A percentile compares a stretch with the other conserved stretches of the same genome.
Conservation (phyloP, 2,113 vertebrate genomes). For the Myotis davidii region DNA sequence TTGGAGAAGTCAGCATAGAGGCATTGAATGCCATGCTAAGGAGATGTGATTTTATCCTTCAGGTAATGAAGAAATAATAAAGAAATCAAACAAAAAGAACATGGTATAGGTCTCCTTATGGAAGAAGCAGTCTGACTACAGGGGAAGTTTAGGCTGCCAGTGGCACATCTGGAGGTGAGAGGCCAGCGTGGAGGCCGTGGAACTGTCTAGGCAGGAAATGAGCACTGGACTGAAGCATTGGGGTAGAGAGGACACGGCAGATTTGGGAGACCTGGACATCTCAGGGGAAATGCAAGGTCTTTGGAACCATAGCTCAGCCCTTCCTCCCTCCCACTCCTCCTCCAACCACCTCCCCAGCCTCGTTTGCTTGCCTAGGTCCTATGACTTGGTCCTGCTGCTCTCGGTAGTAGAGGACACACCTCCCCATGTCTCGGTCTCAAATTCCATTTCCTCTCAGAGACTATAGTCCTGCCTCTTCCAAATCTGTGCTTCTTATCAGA, state of each 20-base stretch:
- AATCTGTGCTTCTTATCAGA: background rate
- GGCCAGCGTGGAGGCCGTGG: background rate
- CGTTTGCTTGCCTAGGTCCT: background rate
- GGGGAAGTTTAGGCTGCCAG: background rate
- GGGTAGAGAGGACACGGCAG: background rate
- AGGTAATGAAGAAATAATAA: conserved; percentile 11
- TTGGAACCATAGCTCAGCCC: background rate
- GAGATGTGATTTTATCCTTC: background rate
- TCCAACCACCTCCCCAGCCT: background rate
- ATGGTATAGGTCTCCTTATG: background rate
- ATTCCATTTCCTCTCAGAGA: background rate
- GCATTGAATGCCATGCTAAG: background rate
- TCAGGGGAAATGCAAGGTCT: background rate
- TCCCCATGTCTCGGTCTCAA: background rate
- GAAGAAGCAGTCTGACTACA: background rate
- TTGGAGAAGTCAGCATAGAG: background rate
- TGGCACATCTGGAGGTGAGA: background rate
- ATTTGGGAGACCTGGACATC: background rate
- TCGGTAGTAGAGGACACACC: background rate
- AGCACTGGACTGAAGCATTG: background rate
- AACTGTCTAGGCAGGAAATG: background rate
- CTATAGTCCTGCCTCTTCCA: background rate
- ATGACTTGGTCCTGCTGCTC: background rate
- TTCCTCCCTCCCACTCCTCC: background rate
- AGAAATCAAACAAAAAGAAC: conserved; percentile 15